Evolutionary conservation across 2,113 vertebrate species (phyloP).

Genomic region (Ctenodactylus gundi): DNA sequence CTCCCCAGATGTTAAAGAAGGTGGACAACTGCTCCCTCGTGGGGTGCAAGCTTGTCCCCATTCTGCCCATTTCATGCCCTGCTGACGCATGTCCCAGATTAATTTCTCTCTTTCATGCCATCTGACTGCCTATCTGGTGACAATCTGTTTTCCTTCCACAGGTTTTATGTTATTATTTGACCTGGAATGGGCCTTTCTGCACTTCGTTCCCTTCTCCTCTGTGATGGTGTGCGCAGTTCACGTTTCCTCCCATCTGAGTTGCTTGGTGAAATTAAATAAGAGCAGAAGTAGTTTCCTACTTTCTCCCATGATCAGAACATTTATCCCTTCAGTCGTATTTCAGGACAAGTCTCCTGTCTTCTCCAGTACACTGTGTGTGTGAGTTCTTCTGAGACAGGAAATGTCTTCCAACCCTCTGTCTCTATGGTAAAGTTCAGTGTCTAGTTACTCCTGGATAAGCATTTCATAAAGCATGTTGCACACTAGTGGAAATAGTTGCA

Average conservation of each 20-base stretch:
- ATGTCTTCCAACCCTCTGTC: not conserved
- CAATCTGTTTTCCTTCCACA: not conserved
- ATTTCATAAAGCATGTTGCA: not conserved
- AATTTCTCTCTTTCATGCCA: not conserved
- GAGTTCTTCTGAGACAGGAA: not conserved
- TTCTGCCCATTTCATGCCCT: not conserved
- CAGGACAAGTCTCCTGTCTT: not conserved
- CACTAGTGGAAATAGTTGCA: not conserved
- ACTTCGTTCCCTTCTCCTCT: not conserved
- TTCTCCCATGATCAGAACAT: not conserved
- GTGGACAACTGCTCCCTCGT: no score
- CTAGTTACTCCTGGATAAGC: not conserved
- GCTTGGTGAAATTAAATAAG: not conserved
- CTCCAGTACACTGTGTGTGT: not conserved
- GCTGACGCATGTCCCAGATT: not conserved
- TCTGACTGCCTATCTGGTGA: not conserved
- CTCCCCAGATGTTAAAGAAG: not conserved
- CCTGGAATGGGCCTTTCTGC: not conserved
- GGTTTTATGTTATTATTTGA: not conserved
- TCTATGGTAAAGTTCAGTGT: not conserved
- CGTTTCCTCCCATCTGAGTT: not conserved
- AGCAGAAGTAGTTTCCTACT: not conserved
- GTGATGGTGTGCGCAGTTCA: not conserved
- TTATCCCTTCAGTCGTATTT: not conserved
- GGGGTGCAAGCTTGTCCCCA: not conserved